These are phyloP conservation scores for Pangasius macronema DNA, from an alignment of 2,797 vertebrate species.

Conservation along the genomic window DNA sequence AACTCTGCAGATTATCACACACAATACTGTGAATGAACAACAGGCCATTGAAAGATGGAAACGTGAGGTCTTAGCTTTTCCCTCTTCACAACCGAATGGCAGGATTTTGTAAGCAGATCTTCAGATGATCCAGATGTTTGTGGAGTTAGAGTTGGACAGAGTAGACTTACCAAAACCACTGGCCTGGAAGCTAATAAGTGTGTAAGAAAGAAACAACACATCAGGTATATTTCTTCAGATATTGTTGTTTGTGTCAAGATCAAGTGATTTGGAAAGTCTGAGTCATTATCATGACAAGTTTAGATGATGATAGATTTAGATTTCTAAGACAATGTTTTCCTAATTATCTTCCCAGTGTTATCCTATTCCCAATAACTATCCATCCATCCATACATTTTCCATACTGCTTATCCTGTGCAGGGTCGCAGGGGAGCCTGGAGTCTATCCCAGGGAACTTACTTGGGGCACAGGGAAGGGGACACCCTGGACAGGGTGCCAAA, in stretches of 20 bases:
- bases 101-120: constrained; percentile 40
- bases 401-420: too few relatives aligned
- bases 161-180: constrained; percentile 2
- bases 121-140: constrained; percentile 32
- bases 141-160: constrained; percentile 12
- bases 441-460: too few relatives aligned
- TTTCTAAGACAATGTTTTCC: background rate
- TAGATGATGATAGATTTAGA: too few relatives aligned
- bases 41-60: constrained; percentile 38
- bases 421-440: too few relatives aligned
- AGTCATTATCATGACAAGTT: constrained; percentile 11
- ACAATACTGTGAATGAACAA: constrained; percentile 4
- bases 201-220: background rate
- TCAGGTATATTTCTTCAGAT: background rate
- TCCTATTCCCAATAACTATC: background rate
- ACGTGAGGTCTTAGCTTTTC: constrained; percentile 15
- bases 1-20: constrained; percentile 24
- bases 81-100: background rate
- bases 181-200: background rate
- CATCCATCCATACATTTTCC: too few relatives aligned
- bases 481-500: too few relatives aligned
- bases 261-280: constrained; percentile 9
- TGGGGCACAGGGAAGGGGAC: too few relatives aligned
- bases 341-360: background rate
- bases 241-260: background rate